phyloP scores from a whole-genome alignment of 1,140 invertebrate species.

The Nephotettix cincticeps region DNA sequence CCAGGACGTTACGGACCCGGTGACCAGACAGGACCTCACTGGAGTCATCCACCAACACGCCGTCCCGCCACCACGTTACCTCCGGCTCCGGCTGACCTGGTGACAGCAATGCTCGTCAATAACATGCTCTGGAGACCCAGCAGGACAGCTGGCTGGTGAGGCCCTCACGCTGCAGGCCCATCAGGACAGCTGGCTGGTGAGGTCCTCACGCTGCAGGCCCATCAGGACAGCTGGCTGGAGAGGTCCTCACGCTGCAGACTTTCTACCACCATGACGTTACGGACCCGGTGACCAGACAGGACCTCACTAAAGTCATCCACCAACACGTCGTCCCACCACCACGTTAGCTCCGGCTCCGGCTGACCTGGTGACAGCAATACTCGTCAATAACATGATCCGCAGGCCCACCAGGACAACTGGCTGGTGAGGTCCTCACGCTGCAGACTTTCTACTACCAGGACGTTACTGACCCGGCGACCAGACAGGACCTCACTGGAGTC shows the following conservation, averaged over 20 bases:
- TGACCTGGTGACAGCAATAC: no score
- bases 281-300: constrained; percentile 46
- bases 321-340: constrained; percentile 55
- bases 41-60: constrained; percentile 52
- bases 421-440: constrained; percentile 47
- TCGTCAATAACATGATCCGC: no score
- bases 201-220: constrained; percentile 48
- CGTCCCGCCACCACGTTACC: constrained; percentile 58
- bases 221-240: constrained; percentile 48
- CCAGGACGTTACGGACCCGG: constrained; percentile 44
- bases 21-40: constrained; percentile 49
- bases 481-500: constrained; percentile 50
- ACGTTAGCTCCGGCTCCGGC: constrained; percentile 54
- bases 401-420: constrained; percentile 49
- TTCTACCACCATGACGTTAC: constrained; percentile 43
- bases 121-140: constrained; percentile 48
- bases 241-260: constrained; percentile 46
- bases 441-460: constrained; percentile 42
- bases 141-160: constrained; percentile 49
- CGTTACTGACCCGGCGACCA: constrained; percentile 46
- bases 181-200: constrained; percentile 49
- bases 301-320: constrained; percentile 53
- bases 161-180: constrained; percentile 48
- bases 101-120: constrained; percentile 44
- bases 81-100: constrained; percentile 51